Evolutionary conservation across 2,888 invertebrate genomes (phyloP).

Genomic region (Lumbricus terrestris): DNA sequence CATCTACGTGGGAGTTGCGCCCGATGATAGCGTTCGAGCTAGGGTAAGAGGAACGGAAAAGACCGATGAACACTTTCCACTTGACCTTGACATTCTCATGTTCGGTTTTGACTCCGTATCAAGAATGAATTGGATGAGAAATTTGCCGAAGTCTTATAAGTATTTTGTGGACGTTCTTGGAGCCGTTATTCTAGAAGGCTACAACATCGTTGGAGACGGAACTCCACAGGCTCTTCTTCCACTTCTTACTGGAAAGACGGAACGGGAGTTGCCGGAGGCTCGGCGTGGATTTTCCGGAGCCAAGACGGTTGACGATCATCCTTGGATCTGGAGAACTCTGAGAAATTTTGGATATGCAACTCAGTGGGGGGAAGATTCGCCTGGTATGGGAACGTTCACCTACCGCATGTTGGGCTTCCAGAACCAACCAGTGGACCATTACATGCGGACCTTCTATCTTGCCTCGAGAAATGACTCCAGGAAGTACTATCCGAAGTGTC

Average conservation of each 20-base stretch:
- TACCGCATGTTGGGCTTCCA: constrained; percentile 84
- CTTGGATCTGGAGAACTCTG: constrained; percentile 82
- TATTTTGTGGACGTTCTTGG: constrained; percentile 49
- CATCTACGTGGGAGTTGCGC: constrained; percentile 65
- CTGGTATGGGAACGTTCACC: constrained; percentile 81
- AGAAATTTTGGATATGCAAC: constrained; percentile 65
- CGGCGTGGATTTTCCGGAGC: constrained; percentile 58
- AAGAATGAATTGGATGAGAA: constrained; percentile 63
- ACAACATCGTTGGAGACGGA: constrained; percentile 44
- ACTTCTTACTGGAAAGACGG: constrained; percentile 41
- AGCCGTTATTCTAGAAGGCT: constrained; percentile 44
- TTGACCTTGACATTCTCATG: constrained; percentile 64
- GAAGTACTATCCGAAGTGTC: constrained; percentile 60
- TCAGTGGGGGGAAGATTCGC: constrained; percentile 76
- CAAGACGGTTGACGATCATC: constrained; percentile 73
- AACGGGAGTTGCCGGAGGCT: constrained; percentile 39
- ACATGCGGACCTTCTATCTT: constrained; percentile 72
- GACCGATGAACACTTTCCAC: not conserved
- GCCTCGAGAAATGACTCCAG: constrained; percentile 17
- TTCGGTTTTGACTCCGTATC: constrained; percentile 85
- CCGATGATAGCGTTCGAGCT: constrained; percentile 8
- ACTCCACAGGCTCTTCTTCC: constrained; percentile 43
- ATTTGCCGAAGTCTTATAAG: constrained; percentile 49
- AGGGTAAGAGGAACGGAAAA: not conserved
- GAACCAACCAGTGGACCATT: constrained; percentile 83